A percentile compares a stretch with the other conserved stretches of the same genome.
These are phyloP conservation scores for Furnarius figulus DNA, from an alignment of 2,113 vertebrate species.

Conservation along the genomic window DNA sequence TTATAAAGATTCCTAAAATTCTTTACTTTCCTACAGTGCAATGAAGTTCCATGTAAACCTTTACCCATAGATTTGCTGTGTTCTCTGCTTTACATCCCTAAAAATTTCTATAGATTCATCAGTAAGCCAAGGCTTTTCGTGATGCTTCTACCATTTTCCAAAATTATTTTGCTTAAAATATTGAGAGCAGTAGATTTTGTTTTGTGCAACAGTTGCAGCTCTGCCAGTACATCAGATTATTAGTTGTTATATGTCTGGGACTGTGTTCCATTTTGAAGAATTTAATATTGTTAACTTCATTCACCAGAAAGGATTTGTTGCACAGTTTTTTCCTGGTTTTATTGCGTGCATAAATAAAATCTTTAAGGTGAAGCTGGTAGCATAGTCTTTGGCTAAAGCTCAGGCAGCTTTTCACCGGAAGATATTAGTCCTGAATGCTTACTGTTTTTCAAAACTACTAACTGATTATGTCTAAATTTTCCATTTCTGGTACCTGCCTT, in stretches of 20 bases:
- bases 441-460: not conserved
- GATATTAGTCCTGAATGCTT: not conserved
- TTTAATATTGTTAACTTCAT: not conserved
- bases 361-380: not conserved
- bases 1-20: constrained; percentile 67
- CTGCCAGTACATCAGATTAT: not conserved
- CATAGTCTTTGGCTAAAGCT: not conserved
- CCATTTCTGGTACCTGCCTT: not conserved
- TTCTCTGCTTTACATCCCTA: not conserved
- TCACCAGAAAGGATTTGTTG: not conserved
- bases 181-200: not conserved
- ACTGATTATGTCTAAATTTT: not conserved
- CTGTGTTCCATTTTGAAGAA: not conserved
- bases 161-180: not conserved
- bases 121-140: not conserved
- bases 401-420: not conserved
- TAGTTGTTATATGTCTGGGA: not conserved
- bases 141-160: not conserved
- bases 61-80: not conserved
- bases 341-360: not conserved
- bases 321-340: not conserved
- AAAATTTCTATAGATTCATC: not conserved
- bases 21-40: constrained; percentile 19
- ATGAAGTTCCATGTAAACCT: not conserved
- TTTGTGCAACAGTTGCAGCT: not conserved